Conservation (phyloP, 2,888 invertebrate genomes). For the Agrenia bidenticulata region DNA sequence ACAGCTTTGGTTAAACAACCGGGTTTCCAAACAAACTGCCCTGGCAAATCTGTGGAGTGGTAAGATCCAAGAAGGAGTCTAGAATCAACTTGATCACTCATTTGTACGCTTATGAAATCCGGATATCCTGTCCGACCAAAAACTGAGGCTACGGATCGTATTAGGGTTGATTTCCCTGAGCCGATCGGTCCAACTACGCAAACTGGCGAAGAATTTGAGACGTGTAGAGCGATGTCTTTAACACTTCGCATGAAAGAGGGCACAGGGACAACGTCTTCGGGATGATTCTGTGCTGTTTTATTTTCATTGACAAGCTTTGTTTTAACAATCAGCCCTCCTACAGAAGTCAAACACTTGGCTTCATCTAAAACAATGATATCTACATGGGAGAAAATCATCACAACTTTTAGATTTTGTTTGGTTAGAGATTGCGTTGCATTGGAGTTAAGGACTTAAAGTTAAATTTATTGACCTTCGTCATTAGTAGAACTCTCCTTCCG, state of each 20-base stretch:
- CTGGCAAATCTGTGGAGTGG: conserved; percentile 92
- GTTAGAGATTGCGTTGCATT: too few relatives aligned
- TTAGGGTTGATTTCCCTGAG: conserved; percentile 87
- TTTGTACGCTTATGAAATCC: conserved; percentile 78
- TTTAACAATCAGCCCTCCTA: conserved; percentile 37
- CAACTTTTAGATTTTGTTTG: too few relatives aligned
- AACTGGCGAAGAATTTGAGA: conserved; percentile 55
- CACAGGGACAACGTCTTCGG: conserved; percentile 25
- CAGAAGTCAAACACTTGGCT: conserved; percentile 22
- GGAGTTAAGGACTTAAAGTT: too few relatives aligned
- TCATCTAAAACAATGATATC: conserved; percentile 22
- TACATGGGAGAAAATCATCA: too few relatives aligned
- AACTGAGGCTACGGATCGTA: conserved; percentile 74
- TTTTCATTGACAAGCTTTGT: background rate
- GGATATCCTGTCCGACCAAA: conserved; percentile 55
- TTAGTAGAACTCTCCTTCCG: background rate
- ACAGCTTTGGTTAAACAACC: conserved; percentile 79
- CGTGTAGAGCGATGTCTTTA: conserved; percentile 30
- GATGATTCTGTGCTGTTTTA: background rate
- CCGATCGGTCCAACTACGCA: conserved; percentile 87
- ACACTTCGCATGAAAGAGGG: conserved; percentile 29
- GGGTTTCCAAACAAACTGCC: conserved; percentile 95
- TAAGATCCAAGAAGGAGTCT: conserved; percentile 92
- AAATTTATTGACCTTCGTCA: background rate
- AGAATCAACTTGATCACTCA: conserved; percentile 96